Percentiles rank a stretch among this genome's conserved stretches.
phyloP scores from a whole-genome alignment of 2,888 invertebrate genomes.

The Tridacna gigas region DNA sequence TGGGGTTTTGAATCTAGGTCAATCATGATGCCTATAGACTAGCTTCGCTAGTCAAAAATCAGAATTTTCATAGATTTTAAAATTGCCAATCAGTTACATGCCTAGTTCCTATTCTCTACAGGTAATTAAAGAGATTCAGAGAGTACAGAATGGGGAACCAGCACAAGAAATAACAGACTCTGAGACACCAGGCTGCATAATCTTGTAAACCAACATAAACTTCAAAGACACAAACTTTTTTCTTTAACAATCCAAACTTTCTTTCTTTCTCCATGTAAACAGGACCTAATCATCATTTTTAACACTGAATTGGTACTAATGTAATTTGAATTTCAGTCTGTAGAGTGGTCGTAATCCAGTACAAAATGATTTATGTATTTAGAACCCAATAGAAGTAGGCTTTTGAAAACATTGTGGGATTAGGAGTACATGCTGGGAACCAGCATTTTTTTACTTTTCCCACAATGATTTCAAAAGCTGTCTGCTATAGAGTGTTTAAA shows the following conservation, averaged over 20 bases:
- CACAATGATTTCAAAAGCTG: background rate
- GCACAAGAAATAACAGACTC: constrained; percentile 62
- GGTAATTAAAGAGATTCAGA: constrained; percentile 67
- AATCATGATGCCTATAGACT: no score
- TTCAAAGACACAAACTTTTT: no score
- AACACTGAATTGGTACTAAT: no score
- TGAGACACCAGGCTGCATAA: constrained; percentile 63
- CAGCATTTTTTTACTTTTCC: background rate
- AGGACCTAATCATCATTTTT: no score
- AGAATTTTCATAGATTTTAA: background rate
- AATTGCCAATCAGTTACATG: background rate
- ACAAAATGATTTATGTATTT: background rate
- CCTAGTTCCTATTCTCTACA: constrained; percentile 82
- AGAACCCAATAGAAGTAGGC: background rate
- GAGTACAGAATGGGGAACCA: constrained; percentile 56
- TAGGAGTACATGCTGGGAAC: background rate
- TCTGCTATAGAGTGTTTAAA: background rate
- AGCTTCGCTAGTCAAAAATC: no score
- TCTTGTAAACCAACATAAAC: constrained; percentile 53
- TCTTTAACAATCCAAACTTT: no score
- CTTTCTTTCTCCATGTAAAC: no score
- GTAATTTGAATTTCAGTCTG: no score
- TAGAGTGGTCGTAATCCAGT: background rate
- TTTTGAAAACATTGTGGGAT: background rate
- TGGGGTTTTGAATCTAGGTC: no score